Conservation (phyloP, 2,113 vertebrate species). For the Uropsilus gracilis region DNA sequence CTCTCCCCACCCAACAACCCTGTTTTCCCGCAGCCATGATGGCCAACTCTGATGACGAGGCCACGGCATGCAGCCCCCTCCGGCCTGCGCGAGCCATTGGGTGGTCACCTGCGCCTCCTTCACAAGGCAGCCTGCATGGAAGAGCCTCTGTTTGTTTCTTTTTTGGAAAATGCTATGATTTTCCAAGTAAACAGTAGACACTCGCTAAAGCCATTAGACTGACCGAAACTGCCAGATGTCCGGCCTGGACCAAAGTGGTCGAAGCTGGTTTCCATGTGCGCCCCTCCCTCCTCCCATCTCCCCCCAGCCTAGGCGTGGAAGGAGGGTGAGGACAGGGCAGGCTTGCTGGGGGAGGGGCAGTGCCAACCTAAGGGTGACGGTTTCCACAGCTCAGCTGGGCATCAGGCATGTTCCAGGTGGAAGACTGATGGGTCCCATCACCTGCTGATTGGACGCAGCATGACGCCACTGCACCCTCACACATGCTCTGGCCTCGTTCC, state of each 20-base stretch:
- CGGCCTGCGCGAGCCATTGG: constrained; percentile 55
- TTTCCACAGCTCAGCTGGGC: background rate
- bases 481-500: background rate
- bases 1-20: background rate
- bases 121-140: constrained; percentile 50
- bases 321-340: background rate
- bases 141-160: constrained; percentile 61
- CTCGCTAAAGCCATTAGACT: constrained; percentile 64
- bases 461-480: background rate
- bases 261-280: constrained; percentile 2
- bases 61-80: background rate
- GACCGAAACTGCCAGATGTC: constrained; percentile 64
- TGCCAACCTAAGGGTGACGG: background rate
- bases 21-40: background rate
- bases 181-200: constrained; percentile 71
- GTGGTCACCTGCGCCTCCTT: constrained; percentile 58
- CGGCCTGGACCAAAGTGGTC: constrained; percentile 67
- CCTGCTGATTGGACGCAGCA: background rate
- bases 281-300: background rate
- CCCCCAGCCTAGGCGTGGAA: background rate
- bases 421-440: background rate
- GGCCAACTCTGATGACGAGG: constrained; percentile 43
- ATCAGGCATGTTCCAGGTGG: background rate
- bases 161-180: constrained; percentile 74
- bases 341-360: background rate